Evolutionary conservation across 2,113 vertebrate genomes (phyloP).

Genomic region (Dolichallabes microphthalmus): DNA sequence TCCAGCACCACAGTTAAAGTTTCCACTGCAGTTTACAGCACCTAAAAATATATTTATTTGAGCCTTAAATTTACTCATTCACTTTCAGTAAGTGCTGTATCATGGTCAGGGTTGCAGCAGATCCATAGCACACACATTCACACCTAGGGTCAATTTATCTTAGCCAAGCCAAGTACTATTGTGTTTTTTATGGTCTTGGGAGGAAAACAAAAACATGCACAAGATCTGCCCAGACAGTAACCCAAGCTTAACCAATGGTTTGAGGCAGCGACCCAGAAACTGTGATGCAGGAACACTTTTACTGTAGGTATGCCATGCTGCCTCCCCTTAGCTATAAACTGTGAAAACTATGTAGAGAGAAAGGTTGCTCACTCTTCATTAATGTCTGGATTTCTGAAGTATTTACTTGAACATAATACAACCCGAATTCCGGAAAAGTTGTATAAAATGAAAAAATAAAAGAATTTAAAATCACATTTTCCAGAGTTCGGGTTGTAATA

Average conservation of each 20-base stretch:
- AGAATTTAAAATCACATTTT: too few species aligned
- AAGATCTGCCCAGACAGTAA: neutral
- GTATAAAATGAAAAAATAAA: too few species aligned
- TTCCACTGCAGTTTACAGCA: constrained; percentile 77
- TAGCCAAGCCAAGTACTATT: neutral
- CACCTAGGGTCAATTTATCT: neutral
- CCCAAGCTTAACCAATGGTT: neutral
- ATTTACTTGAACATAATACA: neutral
- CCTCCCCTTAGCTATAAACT: neutral
- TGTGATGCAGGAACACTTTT: neutral
- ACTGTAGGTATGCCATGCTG: neutral
- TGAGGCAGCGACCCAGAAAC: neutral
- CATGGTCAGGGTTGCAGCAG: neutral
- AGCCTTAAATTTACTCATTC: neutral
- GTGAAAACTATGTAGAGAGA: neutral
- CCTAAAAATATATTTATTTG: constrained; percentile 20
- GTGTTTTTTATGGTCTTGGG: neutral
- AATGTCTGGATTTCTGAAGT: neutral
- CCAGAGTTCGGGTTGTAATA: neutral
- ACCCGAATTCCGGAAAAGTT: too few species aligned
- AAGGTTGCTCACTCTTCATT: neutral
- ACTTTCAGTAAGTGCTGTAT: neutral
- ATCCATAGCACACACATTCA: neutral
- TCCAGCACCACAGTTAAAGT: constrained; percentile 76
- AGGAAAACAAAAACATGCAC: neutral